Evolutionary conservation across 2,797 vertebrate genomes (phyloP).

Genomic region (Phylloscopus collybita): DNA sequence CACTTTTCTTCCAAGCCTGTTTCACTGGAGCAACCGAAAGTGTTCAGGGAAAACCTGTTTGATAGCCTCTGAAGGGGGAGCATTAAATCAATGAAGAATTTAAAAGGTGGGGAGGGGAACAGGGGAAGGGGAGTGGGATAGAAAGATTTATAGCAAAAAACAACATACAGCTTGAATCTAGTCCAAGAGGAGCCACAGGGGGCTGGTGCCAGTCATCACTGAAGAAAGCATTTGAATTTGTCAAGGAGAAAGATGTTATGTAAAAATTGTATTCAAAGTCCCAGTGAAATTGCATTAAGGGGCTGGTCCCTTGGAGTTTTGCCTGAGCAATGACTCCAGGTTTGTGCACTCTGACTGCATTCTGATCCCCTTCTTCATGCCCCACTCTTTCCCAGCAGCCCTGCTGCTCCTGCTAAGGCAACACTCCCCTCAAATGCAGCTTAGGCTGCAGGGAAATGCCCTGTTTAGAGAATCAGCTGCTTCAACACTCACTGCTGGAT

Average conservation of each 20-base stretch:
- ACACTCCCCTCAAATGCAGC: accelerated
- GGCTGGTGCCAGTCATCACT: conserved; percentile 70
- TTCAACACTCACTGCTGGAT: not conserved
- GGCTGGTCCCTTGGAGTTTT: not conserved
- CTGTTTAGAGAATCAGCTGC: conserved; percentile 2
- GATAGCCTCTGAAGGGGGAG: not conserved
- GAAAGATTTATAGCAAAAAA: conserved; percentile 61
- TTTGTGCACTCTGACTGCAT: not conserved
- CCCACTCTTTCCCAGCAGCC: not conserved
- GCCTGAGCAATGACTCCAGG: not conserved
- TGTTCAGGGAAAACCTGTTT: not conserved
- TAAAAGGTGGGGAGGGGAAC: not conserved
- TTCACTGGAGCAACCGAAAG: conserved; percentile 20
- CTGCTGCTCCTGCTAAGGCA: not conserved
- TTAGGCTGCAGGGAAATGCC: not conserved
- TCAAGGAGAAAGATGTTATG: conserved; percentile 49
- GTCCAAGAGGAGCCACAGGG: conserved; percentile 64
- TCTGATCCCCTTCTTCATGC: not conserved
- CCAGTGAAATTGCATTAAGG: not conserved
- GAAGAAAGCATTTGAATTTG: conserved; percentile 62
- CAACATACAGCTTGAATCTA: conserved; percentile 47
- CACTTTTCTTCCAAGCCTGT: conserved; percentile 58
- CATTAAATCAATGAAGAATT: conserved; percentile 47
- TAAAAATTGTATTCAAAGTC: conserved; percentile 48
- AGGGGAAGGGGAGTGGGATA: not conserved